These are phyloP conservation scores for Macrosiphum euphorbiae DNA, from an alignment of 2,888 invertebrate species.

Conservation along the genomic window DNA sequence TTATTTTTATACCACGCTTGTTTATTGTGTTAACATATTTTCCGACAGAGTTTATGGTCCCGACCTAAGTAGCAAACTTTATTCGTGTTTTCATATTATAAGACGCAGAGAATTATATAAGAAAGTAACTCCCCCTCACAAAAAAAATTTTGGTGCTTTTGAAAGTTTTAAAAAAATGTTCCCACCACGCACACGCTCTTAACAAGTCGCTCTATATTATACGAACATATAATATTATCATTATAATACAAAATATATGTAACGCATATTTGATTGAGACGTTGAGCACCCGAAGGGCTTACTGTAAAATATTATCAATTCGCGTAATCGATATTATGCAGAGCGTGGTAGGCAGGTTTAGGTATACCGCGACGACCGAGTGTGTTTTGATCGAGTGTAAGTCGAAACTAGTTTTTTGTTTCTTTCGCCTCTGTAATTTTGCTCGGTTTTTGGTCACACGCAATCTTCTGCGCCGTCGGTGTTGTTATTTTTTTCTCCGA, in stretches of 20 bases:
- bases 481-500: not conserved
- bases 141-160: no score
- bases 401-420: not conserved
- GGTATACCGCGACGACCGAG: not conserved
- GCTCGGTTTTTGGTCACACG: constrained; percentile 3
- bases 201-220: not conserved
- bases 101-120: not conserved
- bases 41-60: not conserved
- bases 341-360: not conserved
- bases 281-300: not conserved
- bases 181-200: not conserved
- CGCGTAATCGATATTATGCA: not conserved
- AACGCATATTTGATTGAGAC: not conserved
- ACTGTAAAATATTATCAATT: not conserved
- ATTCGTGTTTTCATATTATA: not conserved
- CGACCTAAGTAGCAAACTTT: not conserved
- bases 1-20: not conserved
- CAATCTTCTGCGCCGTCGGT: not conserved
- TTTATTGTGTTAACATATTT: not conserved
- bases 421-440: constrained; percentile 24
- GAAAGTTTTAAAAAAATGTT: no score
- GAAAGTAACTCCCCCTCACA: no score
- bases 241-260: not conserved
- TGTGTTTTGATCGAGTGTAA: not conserved
- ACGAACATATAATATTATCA: not conserved